Conservation (phyloP, 2,888 invertebrate genomes). For the Adelognathus sp. region DNA sequence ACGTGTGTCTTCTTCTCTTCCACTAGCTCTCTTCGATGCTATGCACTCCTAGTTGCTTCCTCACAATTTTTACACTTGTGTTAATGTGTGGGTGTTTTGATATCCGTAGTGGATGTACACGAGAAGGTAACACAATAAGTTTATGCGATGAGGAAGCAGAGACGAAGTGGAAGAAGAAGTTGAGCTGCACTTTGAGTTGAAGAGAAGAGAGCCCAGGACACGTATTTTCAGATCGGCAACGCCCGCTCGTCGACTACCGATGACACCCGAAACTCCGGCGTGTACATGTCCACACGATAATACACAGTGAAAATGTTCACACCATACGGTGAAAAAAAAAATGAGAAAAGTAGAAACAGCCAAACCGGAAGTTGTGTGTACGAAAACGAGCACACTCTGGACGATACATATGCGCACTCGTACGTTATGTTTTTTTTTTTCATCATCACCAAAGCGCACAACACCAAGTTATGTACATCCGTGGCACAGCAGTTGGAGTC, state of each 20-base stretch:
- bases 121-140: not conserved
- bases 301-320: not conserved
- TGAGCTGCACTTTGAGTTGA: constrained; percentile 4
- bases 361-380: not conserved
- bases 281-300: constrained; percentile 30
- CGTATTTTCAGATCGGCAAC: constrained; percentile 61
- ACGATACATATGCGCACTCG: not conserved
- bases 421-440: not conserved
- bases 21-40: not conserved
- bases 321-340: not conserved
- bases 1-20: constrained; percentile 14
- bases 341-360: not conserved
- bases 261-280: constrained; percentile 54
- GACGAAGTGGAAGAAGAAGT: not conserved
- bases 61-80: not conserved
- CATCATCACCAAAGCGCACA: constrained; percentile 10
- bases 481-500: not conserved
- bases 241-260: constrained; percentile 54
- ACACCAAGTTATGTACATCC: constrained; percentile 4
- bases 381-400: not conserved
- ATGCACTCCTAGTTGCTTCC: constrained; percentile 8
- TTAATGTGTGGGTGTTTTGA: not conserved
- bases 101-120: not conserved
- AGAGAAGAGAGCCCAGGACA: constrained; percentile 55
- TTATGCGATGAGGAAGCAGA: constrained; percentile 19